These are phyloP conservation scores for Synanthedon formicaeformis DNA, from an alignment of 2,888 invertebrate genomes.

Conservation along the genomic window DNA sequence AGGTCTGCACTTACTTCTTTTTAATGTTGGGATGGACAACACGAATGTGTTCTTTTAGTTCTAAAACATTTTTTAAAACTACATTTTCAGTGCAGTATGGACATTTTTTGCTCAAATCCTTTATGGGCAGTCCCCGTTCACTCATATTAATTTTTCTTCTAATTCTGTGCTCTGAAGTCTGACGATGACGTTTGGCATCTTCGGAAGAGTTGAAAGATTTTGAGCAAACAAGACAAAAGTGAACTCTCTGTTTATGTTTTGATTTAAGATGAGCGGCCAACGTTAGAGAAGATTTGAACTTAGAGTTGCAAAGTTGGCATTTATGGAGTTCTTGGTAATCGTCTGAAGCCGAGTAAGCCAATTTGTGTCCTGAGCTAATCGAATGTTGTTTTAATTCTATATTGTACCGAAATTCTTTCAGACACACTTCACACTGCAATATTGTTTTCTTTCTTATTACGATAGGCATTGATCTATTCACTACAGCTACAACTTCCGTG, in stretches of 20 bases:
- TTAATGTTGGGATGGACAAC: conserved; percentile 72
- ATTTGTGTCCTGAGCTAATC: conserved; percentile 57
- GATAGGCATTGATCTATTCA: conserved; percentile 85
- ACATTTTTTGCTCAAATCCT: conserved; percentile 66
- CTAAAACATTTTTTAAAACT: conserved; percentile 60
- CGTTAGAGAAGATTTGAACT: conserved; percentile 72
- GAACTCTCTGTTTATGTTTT: conserved; percentile 71
- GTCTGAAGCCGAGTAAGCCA: conserved; percentile 70
- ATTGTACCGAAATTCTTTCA: conserved; percentile 78
- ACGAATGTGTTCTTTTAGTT: conserved; percentile 74
- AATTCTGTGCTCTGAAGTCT: conserved; percentile 74
- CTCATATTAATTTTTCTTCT: conserved; percentile 55
- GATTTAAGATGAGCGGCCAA: conserved; percentile 76
- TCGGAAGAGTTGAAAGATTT: conserved; percentile 71
- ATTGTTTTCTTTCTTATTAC: conserved; percentile 76
- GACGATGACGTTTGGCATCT: conserved; percentile 76
- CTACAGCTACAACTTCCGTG: conserved; percentile 78
- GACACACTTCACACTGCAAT: conserved; percentile 76
- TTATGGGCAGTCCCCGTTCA: conserved; percentile 38
- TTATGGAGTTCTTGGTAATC: conserved; percentile 74
- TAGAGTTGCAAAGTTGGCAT: conserved; percentile 72
- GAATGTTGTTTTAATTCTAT: conserved; percentile 77
- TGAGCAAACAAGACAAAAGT: conserved; percentile 77
- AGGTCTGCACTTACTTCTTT: conserved; percentile 62
- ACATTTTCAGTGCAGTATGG: conserved; percentile 67